phyloP scores from a whole-genome alignment of 2,797 vertebrate genomes.

The Ibycter americanus region DNA sequence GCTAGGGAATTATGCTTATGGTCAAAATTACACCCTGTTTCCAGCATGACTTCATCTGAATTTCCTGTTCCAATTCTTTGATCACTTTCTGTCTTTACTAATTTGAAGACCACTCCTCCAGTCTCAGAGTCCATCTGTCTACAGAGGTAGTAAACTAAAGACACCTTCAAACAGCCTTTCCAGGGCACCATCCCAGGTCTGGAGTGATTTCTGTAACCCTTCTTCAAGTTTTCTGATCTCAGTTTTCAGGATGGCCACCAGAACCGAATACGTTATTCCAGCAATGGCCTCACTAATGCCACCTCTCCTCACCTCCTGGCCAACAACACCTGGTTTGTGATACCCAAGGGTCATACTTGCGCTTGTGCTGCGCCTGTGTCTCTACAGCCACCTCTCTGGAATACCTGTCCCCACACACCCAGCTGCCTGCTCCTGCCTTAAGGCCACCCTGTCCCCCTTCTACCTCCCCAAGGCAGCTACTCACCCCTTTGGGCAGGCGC shows the following conservation, averaged over 20 bases:
- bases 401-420: too few relatives aligned
- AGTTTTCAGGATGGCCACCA: not conserved
- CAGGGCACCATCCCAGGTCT: not conserved
- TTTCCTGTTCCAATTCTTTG: not conserved
- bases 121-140: not conserved
- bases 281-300: rapidly evolving
- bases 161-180: not conserved
- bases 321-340: not conserved
- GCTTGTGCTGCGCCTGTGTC: rapidly evolving
- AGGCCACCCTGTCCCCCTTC: not conserved
- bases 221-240: not conserved
- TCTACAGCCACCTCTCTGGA: not conserved
- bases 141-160: not conserved
- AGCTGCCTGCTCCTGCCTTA: not conserved
- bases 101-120: not conserved
- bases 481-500: rapidly evolving
- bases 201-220: not conserved
- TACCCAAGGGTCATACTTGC: too few relatives aligned
- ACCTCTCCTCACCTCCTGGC: not conserved
- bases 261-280: not conserved
- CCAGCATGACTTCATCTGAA: not conserved
- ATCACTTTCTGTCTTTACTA: not conserved
- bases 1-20: not conserved
- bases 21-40: not conserved
- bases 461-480: not conserved